phyloP scores from a whole-genome alignment of 2,888 invertebrate genomes.

The Antheraea assamensis region DNA sequence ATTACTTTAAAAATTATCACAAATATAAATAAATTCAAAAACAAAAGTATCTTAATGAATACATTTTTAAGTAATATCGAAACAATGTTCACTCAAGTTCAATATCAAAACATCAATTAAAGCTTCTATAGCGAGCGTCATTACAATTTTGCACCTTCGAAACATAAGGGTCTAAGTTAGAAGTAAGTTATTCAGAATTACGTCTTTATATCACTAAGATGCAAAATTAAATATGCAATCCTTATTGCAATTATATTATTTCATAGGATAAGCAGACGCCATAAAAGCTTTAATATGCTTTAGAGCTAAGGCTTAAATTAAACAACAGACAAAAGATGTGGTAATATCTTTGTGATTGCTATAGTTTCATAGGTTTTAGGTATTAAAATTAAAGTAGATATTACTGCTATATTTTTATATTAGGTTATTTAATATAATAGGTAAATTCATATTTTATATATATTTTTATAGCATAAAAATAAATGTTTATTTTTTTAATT shows the following conservation, averaged over 20 bases:
- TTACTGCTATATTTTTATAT: background rate
- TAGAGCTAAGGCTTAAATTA: slow-evolving; percentile 24
- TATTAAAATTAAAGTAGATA: background rate
- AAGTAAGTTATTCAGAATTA: background rate
- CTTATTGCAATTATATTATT: background rate
- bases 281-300: slow-evolving; percentile 59
- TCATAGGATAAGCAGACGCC: slow-evolving; percentile 50
- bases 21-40: background rate
- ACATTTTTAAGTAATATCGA: background rate
- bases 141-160: background rate
- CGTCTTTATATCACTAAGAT: background rate
- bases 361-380: background rate
- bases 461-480: no score
- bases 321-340: slow-evolving; percentile 7
- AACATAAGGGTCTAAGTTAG: background rate
- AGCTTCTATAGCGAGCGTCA: slow-evolving; percentile 53
- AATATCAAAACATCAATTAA: slow-evolving; percentile 31
- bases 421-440: no score
- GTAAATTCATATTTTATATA: no score
- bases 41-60: background rate
- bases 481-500: no score
- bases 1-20: background rate
- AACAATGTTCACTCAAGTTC: slow-evolving; percentile 25
- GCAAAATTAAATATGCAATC: background rate
- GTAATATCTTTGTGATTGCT: background rate